Conservation (phyloP, 1,140 invertebrate species). For the Aphis gossypii region DNA sequence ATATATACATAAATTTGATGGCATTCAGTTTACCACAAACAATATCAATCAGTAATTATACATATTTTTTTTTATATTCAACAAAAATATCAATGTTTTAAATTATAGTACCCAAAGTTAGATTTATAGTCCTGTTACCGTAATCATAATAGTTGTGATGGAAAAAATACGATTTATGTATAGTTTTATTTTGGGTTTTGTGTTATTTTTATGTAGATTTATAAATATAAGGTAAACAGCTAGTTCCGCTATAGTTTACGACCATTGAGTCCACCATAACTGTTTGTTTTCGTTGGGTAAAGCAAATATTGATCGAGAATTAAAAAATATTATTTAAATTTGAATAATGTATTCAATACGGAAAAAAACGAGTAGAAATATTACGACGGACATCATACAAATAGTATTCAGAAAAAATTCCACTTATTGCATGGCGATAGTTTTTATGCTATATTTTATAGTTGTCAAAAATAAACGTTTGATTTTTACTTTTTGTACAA, state of each 20-base stretch:
- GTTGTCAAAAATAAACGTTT: background rate
- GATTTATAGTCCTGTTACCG: background rate
- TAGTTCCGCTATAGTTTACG: background rate
- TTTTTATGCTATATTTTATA: background rate
- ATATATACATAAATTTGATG: too few relatives aligned
- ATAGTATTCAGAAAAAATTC: background rate
- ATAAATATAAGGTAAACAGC: background rate
- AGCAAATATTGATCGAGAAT: background rate
- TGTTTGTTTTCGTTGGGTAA: background rate
- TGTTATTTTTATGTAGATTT: constrained; percentile 9
- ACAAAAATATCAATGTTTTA: background rate
- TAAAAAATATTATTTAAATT: constrained; percentile 12
- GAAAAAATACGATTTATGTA: background rate
- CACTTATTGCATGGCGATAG: background rate
- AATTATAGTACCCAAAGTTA: background rate
- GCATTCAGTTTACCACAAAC: background rate
- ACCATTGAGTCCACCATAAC: background rate
- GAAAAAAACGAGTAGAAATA: background rate
- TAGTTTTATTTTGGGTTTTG: background rate
- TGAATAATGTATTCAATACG: background rate
- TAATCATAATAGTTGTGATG: background rate
- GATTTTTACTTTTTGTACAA: background rate
- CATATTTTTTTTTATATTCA: background rate
- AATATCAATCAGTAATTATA: background rate
- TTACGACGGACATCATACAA: background rate